These are phyloP conservation scores for Campoletis sonorensis DNA, from an alignment of 1,140 invertebrate species.

Conservation along the genomic window DNA sequence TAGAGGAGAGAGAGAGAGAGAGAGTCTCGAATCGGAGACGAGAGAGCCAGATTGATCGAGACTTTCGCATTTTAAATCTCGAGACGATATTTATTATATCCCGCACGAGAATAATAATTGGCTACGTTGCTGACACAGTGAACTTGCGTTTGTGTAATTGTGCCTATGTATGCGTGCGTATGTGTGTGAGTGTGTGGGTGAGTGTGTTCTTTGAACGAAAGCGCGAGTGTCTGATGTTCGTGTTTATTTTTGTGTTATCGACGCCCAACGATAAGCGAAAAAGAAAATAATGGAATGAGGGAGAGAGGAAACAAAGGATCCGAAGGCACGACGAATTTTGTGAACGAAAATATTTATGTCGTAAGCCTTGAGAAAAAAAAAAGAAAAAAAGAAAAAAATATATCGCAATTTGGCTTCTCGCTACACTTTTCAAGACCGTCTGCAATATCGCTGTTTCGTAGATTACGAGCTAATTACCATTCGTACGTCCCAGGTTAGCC, in stretches of 20 bases:
- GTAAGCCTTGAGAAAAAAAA: conserved; percentile 60
- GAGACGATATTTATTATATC: conserved; percentile 47
- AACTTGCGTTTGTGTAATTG: not conserved
- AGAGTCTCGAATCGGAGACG: conserved; percentile 55
- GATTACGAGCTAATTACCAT: conserved; percentile 55
- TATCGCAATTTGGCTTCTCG: conserved; percentile 59
- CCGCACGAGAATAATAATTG: not conserved
- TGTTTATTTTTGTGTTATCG: conserved; percentile 29
- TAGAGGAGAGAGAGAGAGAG: conserved; percentile 20
- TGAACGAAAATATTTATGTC: conserved; percentile 53
- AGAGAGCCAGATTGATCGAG: conserved; percentile 56
- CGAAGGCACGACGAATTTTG: no score
- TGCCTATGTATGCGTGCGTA: not conserved
- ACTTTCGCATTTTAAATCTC: conserved; percentile 46
- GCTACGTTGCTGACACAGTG: conserved; percentile 17
- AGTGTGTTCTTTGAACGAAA: not conserved
- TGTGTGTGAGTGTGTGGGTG: not conserved
- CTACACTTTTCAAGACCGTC: conserved; percentile 58
- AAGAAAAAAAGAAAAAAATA: no score
- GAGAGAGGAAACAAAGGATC: conserved; percentile 50
- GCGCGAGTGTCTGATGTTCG: not conserved
- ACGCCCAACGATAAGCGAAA: conserved; percentile 50
- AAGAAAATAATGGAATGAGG: conserved; percentile 41
- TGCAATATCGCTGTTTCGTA: conserved; percentile 65
- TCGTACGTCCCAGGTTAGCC: conserved; percentile 69